Evolutionary conservation across 2,888 invertebrate species (phyloP).

Genomic region (Leuctra nigra): DNA sequence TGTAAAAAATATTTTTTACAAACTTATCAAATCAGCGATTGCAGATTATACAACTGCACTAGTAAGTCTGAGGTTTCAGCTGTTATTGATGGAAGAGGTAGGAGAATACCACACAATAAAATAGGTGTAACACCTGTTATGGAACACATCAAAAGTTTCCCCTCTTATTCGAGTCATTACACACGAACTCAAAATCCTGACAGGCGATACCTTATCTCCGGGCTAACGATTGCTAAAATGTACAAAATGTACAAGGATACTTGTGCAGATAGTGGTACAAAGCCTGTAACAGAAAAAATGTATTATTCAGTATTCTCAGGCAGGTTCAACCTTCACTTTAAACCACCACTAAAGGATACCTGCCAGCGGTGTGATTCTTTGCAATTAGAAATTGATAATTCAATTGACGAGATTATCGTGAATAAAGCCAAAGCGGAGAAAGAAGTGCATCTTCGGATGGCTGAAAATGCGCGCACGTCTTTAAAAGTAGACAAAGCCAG

Average conservation of each 20-base stretch:
- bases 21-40: background rate
- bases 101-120: background rate
- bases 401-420: background rate
- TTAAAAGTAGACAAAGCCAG: background rate
- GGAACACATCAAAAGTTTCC: constrained; percentile 30
- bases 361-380: background rate
- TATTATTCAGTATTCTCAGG: background rate
- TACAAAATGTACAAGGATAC: too few relatives aligned
- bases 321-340: background rate
- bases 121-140: background rate
- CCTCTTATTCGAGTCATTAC: constrained; percentile 31
- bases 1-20: background rate
- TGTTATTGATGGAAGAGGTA: background rate
- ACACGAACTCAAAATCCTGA: constrained; percentile 31
- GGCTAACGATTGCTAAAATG: constrained; percentile 32
- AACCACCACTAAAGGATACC: background rate
- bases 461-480: background rate
- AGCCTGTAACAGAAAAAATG: constrained; percentile 26
- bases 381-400: background rate
- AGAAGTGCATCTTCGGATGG: background rate
- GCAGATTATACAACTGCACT: background rate
- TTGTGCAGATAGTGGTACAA: constrained; percentile 30
- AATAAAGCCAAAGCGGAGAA: background rate
- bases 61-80: background rate
- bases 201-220: constrained; percentile 31